Conservation (phyloP, 2,797 vertebrate genomes). For the Borostomias antarcticus region DNA sequence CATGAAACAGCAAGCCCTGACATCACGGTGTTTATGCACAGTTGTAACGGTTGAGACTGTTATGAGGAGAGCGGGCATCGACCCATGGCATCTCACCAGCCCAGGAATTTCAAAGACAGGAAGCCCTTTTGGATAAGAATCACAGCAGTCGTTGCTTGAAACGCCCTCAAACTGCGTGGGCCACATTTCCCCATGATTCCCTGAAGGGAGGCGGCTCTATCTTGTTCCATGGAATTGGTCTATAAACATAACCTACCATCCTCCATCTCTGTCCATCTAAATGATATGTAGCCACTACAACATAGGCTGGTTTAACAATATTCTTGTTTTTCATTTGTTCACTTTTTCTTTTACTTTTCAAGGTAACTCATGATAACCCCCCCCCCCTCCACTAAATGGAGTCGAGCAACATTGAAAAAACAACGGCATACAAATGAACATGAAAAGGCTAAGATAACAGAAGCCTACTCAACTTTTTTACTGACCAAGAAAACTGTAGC, state of each 20-base stretch:
- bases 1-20: not conserved
- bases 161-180: conserved; percentile 37
- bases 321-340: no score
- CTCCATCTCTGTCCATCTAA: conserved; percentile 40
- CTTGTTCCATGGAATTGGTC: conserved; percentile 13
- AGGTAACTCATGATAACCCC: no score
- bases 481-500: no score
- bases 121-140: conserved; percentile 55
- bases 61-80: not conserved
- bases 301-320: no score
- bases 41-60: conserved; percentile 11
- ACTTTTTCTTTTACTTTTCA: no score
- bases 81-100: conserved; percentile 4
- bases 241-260: conserved; percentile 19
- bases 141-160: conserved; percentile 24
- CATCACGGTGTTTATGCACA: conserved; percentile 29
- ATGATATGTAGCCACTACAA: conserved; percentile 54
- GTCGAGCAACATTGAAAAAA: no score
- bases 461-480: no score
- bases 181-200: conserved; percentile 16
- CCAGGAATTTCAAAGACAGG: conserved; percentile 49
- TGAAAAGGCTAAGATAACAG: no score
- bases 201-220: conserved; percentile 15
- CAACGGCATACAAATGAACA: no score
- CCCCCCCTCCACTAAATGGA: no score